phyloP scores from a whole-genome alignment of 2,888 invertebrate genomes.

The Cerastoderma edule region DNA sequence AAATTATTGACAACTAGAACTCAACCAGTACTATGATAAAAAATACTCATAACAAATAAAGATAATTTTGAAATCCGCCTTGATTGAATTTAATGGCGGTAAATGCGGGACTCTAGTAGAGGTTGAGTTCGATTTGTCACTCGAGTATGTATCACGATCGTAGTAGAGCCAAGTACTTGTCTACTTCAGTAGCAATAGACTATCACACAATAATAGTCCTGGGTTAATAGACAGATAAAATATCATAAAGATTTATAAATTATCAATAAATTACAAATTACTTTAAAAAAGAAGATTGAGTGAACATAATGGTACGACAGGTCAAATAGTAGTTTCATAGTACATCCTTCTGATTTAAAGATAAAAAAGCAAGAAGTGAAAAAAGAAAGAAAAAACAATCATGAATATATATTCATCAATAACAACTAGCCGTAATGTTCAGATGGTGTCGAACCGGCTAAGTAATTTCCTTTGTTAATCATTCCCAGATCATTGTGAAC shows the following conservation, averaged over 20 bases:
- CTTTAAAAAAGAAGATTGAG: constrained; percentile 38
- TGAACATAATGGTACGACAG: constrained; percentile 57
- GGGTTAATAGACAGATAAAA: constrained; percentile 58
- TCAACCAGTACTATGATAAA: constrained; percentile 13
- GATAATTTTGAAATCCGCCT: constrained; percentile 19
- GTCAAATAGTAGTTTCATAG: constrained; percentile 18
- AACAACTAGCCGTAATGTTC: constrained; percentile 6
- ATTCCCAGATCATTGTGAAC: constrained; percentile 19
- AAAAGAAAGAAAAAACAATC: constrained; percentile 20
- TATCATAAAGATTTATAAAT: constrained; percentile 64
- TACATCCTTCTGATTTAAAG: constrained; percentile 2
- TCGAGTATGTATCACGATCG: constrained; percentile 61
- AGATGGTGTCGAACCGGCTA: constrained; percentile 10
- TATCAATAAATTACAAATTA: constrained; percentile 61
- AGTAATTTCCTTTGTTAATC: not conserved
- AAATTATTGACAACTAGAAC: constrained; percentile 21
- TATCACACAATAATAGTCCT: constrained; percentile 47
- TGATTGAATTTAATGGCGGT: constrained; percentile 31
- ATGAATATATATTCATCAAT: constrained; percentile 21
- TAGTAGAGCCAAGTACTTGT: constrained; percentile 73
- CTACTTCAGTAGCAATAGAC: constrained; percentile 61
- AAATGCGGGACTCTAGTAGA: constrained; percentile 55
- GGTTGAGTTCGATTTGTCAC: constrained; percentile 43
- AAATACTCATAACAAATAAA: not conserved
- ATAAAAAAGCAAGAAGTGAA: constrained; percentile 14